Conservation (phyloP, 2,797 vertebrate species). For the Naso thynnoides region DNA sequence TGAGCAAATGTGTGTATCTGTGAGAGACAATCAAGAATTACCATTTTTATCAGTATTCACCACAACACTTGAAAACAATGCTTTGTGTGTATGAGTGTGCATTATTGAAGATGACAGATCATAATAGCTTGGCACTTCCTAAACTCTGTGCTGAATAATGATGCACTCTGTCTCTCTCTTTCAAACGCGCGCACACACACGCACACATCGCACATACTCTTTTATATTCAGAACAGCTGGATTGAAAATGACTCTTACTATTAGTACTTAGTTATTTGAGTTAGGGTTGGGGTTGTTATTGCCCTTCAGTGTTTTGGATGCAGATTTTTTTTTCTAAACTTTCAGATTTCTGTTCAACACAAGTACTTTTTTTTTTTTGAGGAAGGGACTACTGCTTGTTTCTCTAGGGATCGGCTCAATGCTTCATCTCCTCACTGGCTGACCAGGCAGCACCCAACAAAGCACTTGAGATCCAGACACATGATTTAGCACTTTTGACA, state of each 20-base stretch:
- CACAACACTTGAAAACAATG: slow-evolving; percentile 14
- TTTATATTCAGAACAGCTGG: neutral
- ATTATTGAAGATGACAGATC: slow-evolving; percentile 36
- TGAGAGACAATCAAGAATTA: neutral
- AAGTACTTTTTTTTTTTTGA: too few relatives aligned
- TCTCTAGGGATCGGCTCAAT: too few relatives aligned
- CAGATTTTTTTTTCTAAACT: neutral
- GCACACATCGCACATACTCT: slow-evolving; percentile 13
- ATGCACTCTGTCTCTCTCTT: neutral
- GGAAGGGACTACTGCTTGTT: too few relatives aligned
- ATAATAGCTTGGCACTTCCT: slow-evolving; percentile 33
- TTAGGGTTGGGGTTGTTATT: neutral
- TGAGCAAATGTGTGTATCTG: neutral
- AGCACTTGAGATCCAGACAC: too few relatives aligned
- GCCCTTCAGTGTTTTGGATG: neutral
- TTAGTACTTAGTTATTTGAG: neutral
- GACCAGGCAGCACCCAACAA: too few relatives aligned
- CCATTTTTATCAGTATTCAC: slow-evolving; percentile 41
- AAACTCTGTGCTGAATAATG: slow-evolving; percentile 28
- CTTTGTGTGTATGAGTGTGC: slow-evolving; percentile 4
- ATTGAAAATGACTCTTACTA: neutral
- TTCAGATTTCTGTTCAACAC: neutral
- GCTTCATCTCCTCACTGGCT: too few relatives aligned
- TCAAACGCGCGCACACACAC: slow-evolving; percentile 13
- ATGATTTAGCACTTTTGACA: too few relatives aligned